phyloP scores from a whole-genome alignment of 2,888 invertebrate genomes.

The Homarus gammarus region DNA sequence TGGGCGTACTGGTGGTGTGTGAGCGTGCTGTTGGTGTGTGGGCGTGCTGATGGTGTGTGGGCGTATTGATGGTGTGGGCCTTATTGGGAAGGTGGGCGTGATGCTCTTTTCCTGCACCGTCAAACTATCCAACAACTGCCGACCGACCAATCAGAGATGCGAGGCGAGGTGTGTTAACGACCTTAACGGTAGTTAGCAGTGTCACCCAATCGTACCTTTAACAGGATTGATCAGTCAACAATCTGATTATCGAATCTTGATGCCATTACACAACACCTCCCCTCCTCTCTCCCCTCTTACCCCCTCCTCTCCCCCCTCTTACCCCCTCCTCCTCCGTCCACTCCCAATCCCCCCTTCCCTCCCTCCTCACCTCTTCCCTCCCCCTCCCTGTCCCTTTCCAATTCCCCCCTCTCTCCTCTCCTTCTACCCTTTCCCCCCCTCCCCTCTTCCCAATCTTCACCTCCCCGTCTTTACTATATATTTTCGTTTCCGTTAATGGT shows the following conservation, averaged over 20 bases:
- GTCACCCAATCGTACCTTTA: conserved; percentile 32
- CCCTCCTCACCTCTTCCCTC: not conserved
- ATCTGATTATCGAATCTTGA: conserved; percentile 51
- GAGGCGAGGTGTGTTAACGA: not conserved
- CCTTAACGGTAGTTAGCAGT: conserved; percentile 31
- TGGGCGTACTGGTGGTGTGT: too few species aligned
- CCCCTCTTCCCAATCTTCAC: not conserved
- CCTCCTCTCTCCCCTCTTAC: conserved; percentile 9
- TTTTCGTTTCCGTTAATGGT: too few species aligned
- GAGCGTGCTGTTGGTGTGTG: too few species aligned
- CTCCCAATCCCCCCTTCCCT: not conserved
- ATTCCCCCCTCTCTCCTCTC: not conserved
- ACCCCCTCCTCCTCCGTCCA: not conserved
- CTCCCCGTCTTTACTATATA: not conserved
- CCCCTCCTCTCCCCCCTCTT: not conserved
- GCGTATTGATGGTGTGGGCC: too few species aligned
- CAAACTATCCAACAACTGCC: too few species aligned
- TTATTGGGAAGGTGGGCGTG: too few species aligned
- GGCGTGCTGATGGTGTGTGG: too few species aligned
- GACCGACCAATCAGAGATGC: not conserved
- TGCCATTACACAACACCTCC: conserved; percentile 44
- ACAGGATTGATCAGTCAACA: conserved; percentile 42
- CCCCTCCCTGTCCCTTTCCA: conserved; percentile 2
- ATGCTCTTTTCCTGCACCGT: too few species aligned
- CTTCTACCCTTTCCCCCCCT: not conserved